A percentile compares a stretch with the other conserved stretches of the same genome.
Evolutionary conservation across 64 coral and sea anemone genomes (phyloP).

Genomic region (Exaiptasia diaphana): DNA sequence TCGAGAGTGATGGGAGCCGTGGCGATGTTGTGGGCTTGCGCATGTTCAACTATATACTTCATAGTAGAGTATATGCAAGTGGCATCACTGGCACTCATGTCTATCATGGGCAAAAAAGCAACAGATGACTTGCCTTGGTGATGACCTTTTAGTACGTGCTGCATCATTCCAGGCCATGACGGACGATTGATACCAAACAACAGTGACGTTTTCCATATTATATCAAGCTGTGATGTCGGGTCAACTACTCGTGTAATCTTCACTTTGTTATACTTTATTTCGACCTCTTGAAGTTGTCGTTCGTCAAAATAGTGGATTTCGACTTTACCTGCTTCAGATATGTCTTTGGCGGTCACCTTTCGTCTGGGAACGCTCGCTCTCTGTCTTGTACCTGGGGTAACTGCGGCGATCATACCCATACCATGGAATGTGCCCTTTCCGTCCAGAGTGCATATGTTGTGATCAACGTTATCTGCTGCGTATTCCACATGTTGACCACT

Average conservation of each 20-base stretch:
- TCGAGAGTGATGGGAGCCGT: constrained; percentile 15
- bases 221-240: constrained; percentile 12
- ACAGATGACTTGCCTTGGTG: not conserved
- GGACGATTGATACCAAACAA: constrained; percentile 18
- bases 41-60: constrained; percentile 8
- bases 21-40: not conserved
- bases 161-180: constrained; percentile 27
- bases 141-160: not conserved
- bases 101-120: not conserved
- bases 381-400: constrained; percentile 3
- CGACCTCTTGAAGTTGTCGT: not conserved
- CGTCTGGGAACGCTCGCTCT: not conserved
- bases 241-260: not conserved
- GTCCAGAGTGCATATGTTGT: constrained; percentile 20
- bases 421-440: constrained; percentile 36
- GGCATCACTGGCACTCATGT: not conserved
- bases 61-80: constrained; percentile 13
- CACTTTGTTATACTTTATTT: constrained; percentile 1
- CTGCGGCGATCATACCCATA: too few species aligned
- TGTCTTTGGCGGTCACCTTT: not conserved
- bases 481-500: constrained; percentile 27
- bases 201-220: constrained; percentile 28
- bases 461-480: constrained; percentile 43
- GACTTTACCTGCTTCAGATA: not conserved
- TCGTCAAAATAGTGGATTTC: not conserved